Percentiles rank a stretch among this genome's conserved stretches.
These are phyloP conservation scores for Tetropium fuscum DNA, from an alignment of 2,888 invertebrate species.

Conservation along the genomic window DNA sequence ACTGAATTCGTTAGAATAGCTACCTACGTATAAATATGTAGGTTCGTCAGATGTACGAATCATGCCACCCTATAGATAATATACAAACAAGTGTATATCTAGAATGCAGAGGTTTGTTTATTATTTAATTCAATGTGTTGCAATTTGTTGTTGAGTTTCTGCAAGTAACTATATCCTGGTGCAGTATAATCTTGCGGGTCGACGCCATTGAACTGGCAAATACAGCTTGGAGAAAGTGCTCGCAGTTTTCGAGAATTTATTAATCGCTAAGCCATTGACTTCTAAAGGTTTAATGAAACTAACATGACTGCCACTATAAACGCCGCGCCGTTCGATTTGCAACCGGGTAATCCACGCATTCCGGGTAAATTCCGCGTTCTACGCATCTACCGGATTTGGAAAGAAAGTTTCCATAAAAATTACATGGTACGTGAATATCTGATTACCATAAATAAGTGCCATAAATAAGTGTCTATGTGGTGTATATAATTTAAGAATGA, in stretches of 20 bases:
- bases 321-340: conserved; percentile 12
- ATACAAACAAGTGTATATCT: conserved; percentile 3
- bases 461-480: no score
- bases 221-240: conserved; percentile 60
- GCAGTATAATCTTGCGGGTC: conserved; percentile 22
- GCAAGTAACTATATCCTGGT: conserved; percentile 27
- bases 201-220: conserved; percentile 30
- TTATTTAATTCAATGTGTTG: conserved; percentile 15
- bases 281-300: conserved; percentile 51
- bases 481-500: no score
- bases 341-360: conserved; percentile 27
- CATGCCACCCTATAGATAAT: background rate
- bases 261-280: conserved; percentile 57
- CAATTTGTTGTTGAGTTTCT: conserved; percentile 15
- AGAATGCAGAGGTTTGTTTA: conserved; percentile 8
- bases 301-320: conserved; percentile 18
- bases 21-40: no score
- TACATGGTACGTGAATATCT: no score
- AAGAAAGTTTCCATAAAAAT: no score
- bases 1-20: no score
- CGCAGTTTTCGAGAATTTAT: conserved; percentile 63
- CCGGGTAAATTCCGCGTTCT: conserved; percentile 29
- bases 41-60: no score
- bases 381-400: conserved; percentile 19
- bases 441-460: no score